Evolutionary conservation across 2,113 vertebrate species (phyloP).

Genomic region (Falcunculus frontatus): DNA sequence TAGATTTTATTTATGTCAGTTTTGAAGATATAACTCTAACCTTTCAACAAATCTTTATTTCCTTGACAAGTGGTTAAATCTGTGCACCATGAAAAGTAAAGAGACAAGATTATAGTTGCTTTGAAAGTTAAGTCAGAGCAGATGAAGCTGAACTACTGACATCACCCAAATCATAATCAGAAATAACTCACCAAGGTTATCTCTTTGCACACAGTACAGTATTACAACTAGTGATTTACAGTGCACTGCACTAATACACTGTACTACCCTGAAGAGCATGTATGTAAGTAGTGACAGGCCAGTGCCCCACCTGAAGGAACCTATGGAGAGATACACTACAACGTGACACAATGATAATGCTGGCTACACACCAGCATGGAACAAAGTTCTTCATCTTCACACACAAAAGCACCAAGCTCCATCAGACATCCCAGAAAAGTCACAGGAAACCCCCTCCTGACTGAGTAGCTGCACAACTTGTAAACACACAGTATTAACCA

Average conservation of each 20-base stretch:
- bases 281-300: neutral
- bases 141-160: neutral
- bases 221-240: neutral
- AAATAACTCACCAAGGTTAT: neutral
- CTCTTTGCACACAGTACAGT: neutral
- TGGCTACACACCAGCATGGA: neutral
- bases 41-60: neutral
- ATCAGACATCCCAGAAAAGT: neutral
- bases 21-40: neutral
- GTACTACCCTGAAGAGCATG: neutral
- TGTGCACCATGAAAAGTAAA: neutral
- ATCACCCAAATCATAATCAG: neutral
- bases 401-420: neutral
- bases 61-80: neutral
- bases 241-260: neutral
- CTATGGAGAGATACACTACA: neutral
- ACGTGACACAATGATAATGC: rapidly evolving
- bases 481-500: neutral
- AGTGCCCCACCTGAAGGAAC: neutral
- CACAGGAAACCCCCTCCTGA: neutral
- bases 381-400: neutral
- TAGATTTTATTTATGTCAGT: neutral
- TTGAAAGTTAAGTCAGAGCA: neutral
- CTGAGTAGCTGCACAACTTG: neutral
- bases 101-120: neutral